phyloP scores from a whole-genome alignment of 2,113 vertebrate species.

The Dasyurus viverrinus region DNA sequence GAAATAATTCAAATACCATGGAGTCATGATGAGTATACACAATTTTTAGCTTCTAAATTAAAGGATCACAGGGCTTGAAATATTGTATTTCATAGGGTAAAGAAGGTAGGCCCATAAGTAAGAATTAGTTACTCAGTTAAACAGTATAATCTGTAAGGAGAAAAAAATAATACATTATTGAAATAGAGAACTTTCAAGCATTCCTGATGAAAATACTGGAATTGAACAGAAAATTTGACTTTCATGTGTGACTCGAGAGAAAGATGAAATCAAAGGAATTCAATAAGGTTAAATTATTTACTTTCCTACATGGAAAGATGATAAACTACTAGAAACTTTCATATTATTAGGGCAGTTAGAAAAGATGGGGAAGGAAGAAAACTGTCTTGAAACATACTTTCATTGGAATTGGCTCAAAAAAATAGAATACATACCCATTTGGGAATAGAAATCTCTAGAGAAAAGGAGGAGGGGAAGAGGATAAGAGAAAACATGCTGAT shows the following conservation, averaged over 20 bases:
- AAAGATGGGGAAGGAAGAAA: neutral
- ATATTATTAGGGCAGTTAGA: neutral
- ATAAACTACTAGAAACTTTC: neutral
- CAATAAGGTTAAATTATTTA: neutral
- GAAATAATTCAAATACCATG: neutral
- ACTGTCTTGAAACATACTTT: neutral
- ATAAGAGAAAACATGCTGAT: neutral
- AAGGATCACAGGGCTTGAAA: neutral
- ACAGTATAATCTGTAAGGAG: neutral
- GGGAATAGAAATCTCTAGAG: neutral
- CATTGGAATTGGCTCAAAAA: neutral
- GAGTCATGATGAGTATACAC: neutral
- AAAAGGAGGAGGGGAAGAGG: neutral
- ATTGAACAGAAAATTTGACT: neutral
- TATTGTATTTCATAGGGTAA: neutral
- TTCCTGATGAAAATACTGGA: neutral
- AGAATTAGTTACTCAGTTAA: neutral
- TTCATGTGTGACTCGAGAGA: neutral
- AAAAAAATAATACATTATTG: neutral
- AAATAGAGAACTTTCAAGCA: neutral
- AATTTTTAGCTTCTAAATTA: neutral
- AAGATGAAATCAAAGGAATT: neutral
- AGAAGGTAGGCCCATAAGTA: neutral
- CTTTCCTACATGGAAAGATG: neutral
- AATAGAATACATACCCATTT: neutral